phyloP scores from a whole-genome alignment of 2,113 vertebrate genomes.

The Callithrix jacchus region DNA sequence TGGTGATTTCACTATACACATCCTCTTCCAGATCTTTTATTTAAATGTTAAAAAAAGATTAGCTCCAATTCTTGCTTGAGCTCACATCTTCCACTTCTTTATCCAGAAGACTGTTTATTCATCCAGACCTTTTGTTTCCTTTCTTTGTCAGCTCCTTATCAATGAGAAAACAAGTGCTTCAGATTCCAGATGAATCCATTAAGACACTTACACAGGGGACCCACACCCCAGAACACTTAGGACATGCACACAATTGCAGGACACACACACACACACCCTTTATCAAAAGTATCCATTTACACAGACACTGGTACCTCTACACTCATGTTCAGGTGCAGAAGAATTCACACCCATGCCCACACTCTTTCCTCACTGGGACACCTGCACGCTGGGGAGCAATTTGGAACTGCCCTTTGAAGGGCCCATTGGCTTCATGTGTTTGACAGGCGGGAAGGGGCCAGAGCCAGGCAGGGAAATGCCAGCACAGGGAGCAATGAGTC shows the following conservation, averaged over 20 bases:
- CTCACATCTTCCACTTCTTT: constrained; percentile 35
- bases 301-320: background rate
- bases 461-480: constrained; percentile 57
- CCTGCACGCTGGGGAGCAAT: background rate
- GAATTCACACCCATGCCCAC: too few relatives aligned
- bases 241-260: background rate
- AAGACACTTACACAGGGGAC: background rate
- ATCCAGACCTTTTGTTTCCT: constrained; percentile 52
- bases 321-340: background rate
- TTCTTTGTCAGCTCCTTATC: constrained; percentile 58
- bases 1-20: constrained; percentile 47
- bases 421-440: constrained; percentile 1
- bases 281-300: background rate
- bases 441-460: background rate
- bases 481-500: background rate
- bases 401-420: background rate
- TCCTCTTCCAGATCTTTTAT: constrained; percentile 65
- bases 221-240: background rate
- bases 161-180: constrained; percentile 51
- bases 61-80: constrained; percentile 52
- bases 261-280: background rate
- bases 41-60: constrained; percentile 63
- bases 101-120: constrained; percentile 26
- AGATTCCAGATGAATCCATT: constrained; percentile 44
- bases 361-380: background rate